Evolutionary conservation across 2,888 invertebrate species (phyloP), one percentile per base, ranked within the genome.

Genomic region (Elmis aenea): DNA sequence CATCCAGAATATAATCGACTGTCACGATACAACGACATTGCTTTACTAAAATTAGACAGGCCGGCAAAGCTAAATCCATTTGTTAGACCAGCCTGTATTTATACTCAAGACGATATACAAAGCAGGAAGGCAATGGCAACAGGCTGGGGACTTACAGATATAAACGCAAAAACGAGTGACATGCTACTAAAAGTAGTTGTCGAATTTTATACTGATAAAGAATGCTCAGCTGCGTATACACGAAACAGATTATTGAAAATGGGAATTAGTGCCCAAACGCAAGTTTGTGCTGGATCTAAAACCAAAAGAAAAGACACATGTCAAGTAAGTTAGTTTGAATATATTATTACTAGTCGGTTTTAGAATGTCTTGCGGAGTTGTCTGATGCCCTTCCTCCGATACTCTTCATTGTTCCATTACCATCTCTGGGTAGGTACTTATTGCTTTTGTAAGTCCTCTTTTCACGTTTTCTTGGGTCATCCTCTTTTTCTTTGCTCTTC

Each of bases 111-210:
- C n/a, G 13, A 26, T 13, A 23, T 46, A 43, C 51, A 45, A 12
- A 51, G 48, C 2, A 40, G 38, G 2, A 52, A 53, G 8, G 66
- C 64, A 0, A 54, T 71, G 1, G 71, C 71, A 1, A 62, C 66
- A 12, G 72, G 73, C 12, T 73, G 73, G 73, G 72, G 77, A 0
- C 53, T 61, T 8, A 66, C 62, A 1, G 58, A 55, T 8, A 67
- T 48, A 21, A 61, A 64, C 24, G 61, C 55, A 2, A 37, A 29
- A 2, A 30, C 30, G 2, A 65, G 61, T 38, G 55, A 60, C 6
- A 61, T 67, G 43, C 55, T 79, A 32, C 54, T 70, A 4, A 76
- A 76, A 56, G 77, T 78, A 0, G 67, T 64, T 2, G 54, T 79
- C 6, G 59, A 62, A 1, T 56, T 68, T 5, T 70, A 69, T 22